These are phyloP conservation scores for Prunella himalayana DNA, from an alignment of 2,113 vertebrate genomes.

Conservation along the genomic window DNA sequence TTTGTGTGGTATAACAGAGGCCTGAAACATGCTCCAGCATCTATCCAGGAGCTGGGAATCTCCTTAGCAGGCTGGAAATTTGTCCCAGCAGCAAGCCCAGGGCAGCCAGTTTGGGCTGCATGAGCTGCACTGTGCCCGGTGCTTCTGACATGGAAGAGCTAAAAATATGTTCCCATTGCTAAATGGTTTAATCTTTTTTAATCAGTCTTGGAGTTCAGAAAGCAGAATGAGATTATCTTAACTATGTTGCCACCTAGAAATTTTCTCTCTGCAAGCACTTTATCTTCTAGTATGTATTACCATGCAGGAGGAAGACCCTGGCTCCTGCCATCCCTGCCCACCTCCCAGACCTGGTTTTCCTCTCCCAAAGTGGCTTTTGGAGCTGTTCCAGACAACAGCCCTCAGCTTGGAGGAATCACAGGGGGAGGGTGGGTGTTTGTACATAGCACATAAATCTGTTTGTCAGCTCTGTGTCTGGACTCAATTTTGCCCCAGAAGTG, in stretches of 20 bases:
- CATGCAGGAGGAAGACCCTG: not conserved
- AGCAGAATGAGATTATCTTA: not conserved
- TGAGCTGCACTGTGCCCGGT: not conserved
- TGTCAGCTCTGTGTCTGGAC: not conserved
- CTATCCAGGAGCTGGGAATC: not conserved
- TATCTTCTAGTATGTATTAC: rapidly evolving
- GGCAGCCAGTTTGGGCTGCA: not conserved
- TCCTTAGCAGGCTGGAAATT: not conserved
- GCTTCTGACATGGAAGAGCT: not conserved
- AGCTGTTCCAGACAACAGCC: not conserved
- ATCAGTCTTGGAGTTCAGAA: not conserved
- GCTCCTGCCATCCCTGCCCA: not conserved
- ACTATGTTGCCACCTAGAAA: not conserved
- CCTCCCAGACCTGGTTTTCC: not conserved
- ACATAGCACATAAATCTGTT: not conserved
- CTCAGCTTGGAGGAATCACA: rapidly evolving
- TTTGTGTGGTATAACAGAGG: not conserved
- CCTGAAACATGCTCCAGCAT: not conserved
- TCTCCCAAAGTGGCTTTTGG: not conserved
- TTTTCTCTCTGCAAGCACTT: not conserved
- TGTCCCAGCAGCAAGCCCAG: not conserved
- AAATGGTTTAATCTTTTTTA: not conserved
- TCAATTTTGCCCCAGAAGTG: not conserved
- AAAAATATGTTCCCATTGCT: not conserved
- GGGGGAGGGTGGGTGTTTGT: not conserved